These are phyloP conservation scores for Clarias macrocephalus DNA, from an alignment of 2,113 vertebrate species.

Conservation along the genomic window DNA sequence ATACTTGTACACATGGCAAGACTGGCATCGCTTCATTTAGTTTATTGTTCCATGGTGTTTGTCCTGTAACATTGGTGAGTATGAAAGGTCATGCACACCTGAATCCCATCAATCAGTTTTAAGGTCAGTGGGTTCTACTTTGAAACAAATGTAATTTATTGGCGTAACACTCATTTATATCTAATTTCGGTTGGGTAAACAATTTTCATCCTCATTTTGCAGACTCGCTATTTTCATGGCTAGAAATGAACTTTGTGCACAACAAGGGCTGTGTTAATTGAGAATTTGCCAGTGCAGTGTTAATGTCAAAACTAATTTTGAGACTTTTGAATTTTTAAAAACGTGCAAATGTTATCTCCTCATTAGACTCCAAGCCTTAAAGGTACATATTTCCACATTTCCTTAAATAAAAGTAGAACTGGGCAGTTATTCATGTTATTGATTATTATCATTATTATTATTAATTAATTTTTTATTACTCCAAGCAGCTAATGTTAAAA, in stretches of 20 bases:
- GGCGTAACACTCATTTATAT: background rate
- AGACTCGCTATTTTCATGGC: background rate
- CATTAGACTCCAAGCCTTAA: background rate
- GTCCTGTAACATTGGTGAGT: background rate
- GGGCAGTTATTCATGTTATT: background rate
- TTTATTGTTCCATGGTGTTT: background rate
- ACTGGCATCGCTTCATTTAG: conserved; percentile 8
- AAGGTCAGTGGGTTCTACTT: background rate
- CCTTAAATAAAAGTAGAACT: background rate
- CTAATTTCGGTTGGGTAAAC: background rate
- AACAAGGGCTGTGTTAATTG: background rate
- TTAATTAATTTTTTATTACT: no score
- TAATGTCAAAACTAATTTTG: background rate
- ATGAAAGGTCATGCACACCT: background rate
- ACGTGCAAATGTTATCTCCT: background rate
- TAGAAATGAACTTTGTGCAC: background rate
- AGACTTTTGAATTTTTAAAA: background rate
- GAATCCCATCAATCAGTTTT: background rate
- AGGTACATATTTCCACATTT: background rate
- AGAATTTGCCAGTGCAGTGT: background rate
- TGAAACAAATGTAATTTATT: background rate
- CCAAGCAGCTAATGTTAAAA: background rate
- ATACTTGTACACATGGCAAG: conserved; percentile 16
- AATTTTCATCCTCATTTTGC: background rate
- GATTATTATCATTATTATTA: no score